These are phyloP conservation scores for Hypomecis punctinalis DNA, from an alignment of 2,888 invertebrate species.

Conservation along the genomic window DNA sequence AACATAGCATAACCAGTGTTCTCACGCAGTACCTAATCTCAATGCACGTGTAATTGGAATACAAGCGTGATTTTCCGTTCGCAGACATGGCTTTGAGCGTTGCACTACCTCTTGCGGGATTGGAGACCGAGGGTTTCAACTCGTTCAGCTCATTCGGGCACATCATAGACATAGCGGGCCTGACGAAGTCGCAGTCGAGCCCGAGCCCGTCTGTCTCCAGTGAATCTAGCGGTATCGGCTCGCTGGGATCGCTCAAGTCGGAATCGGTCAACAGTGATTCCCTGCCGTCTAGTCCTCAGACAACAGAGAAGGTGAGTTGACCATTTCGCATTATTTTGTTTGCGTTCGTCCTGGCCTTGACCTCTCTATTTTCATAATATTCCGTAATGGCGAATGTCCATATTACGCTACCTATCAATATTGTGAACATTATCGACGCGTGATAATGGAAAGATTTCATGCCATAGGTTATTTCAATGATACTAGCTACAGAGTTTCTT, in stretches of 20 bases:
- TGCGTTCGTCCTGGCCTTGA: conserved; percentile 83
- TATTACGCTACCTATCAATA: conserved; percentile 71
- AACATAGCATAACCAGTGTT: conserved; percentile 72
- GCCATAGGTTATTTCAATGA: conserved; percentile 34
- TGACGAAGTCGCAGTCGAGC: conserved; percentile 79
- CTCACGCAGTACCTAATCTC: conserved; percentile 62
- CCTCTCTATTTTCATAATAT: conserved; percentile 85
- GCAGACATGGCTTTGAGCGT: conserved; percentile 86
- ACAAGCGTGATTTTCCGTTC: conserved; percentile 67
- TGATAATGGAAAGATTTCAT: conserved; percentile 68
- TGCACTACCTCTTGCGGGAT: conserved; percentile 84
- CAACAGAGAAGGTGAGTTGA: conserved; percentile 79
- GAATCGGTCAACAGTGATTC: conserved; percentile 80
- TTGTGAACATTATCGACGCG: conserved; percentile 69
- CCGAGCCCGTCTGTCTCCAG: conserved; percentile 85
- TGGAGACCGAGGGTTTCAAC: conserved; percentile 83
- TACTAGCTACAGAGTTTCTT: conserved; percentile 1
- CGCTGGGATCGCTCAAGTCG: conserved; percentile 82
- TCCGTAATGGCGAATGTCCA: conserved; percentile 82
- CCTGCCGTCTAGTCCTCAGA: conserved; percentile 82
- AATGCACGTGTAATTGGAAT: conserved; percentile 79
- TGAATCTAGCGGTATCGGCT: conserved; percentile 87
- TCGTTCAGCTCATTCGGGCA: conserved; percentile 78
- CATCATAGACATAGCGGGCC: conserved; percentile 82
- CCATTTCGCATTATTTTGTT: conserved; percentile 70